A percentile compares a stretch with the other conserved stretches of the same genome.
Evolutionary conservation across 2,797 vertebrate species (phyloP).

Genomic region (Fratercula arctica): DNA sequence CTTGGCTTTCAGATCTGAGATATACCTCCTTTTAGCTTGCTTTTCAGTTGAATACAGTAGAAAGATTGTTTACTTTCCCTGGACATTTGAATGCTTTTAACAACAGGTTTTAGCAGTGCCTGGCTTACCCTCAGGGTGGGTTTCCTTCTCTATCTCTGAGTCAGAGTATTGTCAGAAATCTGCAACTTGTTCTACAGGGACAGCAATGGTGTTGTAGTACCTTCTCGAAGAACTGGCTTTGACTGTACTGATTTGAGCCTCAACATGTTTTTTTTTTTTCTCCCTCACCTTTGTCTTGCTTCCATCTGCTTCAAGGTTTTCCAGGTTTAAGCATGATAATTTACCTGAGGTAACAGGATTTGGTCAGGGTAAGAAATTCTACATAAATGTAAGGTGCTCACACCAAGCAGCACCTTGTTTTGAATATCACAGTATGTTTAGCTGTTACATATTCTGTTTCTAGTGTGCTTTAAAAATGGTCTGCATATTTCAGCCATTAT

Average conservation of each 20-base stretch:
- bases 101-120: not conserved
- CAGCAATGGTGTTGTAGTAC: not conserved
- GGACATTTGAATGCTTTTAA: not conserved
- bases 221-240: not conserved
- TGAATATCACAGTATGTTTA: not conserved
- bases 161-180: not conserved
- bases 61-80: not conserved
- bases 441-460: not conserved
- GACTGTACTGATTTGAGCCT: not conserved
- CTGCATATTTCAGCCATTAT: not conserved
- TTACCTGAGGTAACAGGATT: not conserved
- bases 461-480: not conserved
- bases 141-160: not conserved
- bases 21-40: not conserved
- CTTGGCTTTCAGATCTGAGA: not conserved
- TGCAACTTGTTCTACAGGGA: not conserved
- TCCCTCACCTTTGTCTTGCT: not conserved
- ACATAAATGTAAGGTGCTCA: not conserved
- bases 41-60: not conserved
- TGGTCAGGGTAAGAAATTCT: not conserved
- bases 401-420: not conserved
- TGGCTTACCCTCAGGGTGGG: not conserved
- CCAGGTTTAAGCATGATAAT: not conserved
- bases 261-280: rapidly evolving
- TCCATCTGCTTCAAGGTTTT: not conserved